A percentile compares a stretch with the other conserved stretches of the same genome.
phyloP scores from a whole-genome alignment of 1,140 invertebrate species.

The Polypedilum pembai region DNA sequence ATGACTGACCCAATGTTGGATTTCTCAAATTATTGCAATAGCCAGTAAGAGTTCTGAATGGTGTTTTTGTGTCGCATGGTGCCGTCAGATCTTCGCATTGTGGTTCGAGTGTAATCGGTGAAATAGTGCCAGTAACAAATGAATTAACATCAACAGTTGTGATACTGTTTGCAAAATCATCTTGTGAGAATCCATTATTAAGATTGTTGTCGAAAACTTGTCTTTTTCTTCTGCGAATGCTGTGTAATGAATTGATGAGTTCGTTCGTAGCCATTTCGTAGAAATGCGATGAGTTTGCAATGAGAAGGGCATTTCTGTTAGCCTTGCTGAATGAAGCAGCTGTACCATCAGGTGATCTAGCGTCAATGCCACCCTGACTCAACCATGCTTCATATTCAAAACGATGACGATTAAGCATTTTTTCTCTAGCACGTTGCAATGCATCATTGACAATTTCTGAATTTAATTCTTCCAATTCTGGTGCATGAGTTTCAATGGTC shows the following conservation, averaged over 20 bases:
- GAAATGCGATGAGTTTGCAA: constrained; percentile 81
- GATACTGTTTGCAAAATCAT: constrained; percentile 60
- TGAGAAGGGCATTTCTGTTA: constrained; percentile 66
- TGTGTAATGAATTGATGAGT: constrained; percentile 60
- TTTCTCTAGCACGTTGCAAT: constrained; percentile 63
- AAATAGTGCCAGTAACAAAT: constrained; percentile 48
- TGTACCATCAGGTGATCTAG: constrained; percentile 75
- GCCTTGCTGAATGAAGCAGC: constrained; percentile 83
- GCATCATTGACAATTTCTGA: constrained; percentile 52
- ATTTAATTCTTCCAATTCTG: constrained; percentile 42
- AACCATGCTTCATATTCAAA: constrained; percentile 69
- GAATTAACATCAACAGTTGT: constrained; percentile 63
- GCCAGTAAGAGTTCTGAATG: constrained; percentile 75
- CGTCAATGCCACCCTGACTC: constrained; percentile 60
- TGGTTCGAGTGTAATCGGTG: constrained; percentile 40
- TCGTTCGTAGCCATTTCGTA: constrained; percentile 81
- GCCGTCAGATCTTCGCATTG: constrained; percentile 57
- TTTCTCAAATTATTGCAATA: constrained; percentile 87
- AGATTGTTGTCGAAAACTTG: constrained; percentile 64
- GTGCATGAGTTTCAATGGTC: constrained; percentile 30
- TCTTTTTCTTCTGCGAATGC: constrained; percentile 54
- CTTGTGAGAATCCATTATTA: constrained; percentile 54
- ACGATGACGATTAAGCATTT: constrained; percentile 60
- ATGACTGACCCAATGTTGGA: constrained; percentile 73
- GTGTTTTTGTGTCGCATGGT: constrained; percentile 69